A percentile compares a stretch with the other conserved stretches of the same genome.
Conservation (phyloP, 1,140 invertebrate genomes). For the Drosophila melanogaster region Release_6_plus_ISO1_MT NT_033779.5:4160501-4161000, state of each 20-base stretch:
- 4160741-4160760: constrained; percentile 21
- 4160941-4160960: constrained; percentile 72
- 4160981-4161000: constrained; percentile 24
- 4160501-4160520: constrained; percentile 45
- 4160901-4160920: constrained; percentile 37
- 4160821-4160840: constrained; percentile 16
- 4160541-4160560: constrained; percentile 11
- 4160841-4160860: constrained; percentile 62
- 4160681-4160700: constrained; percentile 6
- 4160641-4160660: no score
- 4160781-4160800: constrained; percentile 38
- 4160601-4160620: no score
- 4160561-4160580: neutral
- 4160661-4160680: neutral
- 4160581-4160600: no score
- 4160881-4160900: constrained; percentile 39
- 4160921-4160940: constrained; percentile 29
- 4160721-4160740: constrained; percentile 24
- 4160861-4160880: constrained; percentile 55
- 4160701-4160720: constrained; percentile 15
- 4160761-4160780: neutral
- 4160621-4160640: no score
- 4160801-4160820: neutral
- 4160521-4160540: constrained; percentile 24
- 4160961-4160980: constrained; percentile 69